Base-by-base conservation (phyloP, 1,140 invertebrate species). In the Neotoxoptera formosana region DNA sequence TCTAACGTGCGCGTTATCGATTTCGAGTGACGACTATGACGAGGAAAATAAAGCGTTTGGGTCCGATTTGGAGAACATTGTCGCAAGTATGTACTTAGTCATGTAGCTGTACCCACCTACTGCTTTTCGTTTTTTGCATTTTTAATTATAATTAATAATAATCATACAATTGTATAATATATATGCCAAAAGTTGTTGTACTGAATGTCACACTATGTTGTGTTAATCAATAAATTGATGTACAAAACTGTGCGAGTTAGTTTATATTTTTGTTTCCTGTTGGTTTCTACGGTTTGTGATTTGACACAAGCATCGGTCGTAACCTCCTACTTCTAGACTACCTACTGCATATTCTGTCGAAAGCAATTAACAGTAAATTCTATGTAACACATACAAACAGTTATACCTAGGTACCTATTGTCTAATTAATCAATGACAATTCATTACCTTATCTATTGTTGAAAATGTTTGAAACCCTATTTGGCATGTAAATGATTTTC, bases 21-120 rank as follows among this genome's bases (percentile, higher is more conserved):
- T 93, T 86, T 93, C 21, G 25, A 51, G 48, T 25, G 48, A 86
- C 81, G 23, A 93, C 91, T 56, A 93, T 93, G 81, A 86, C 51
- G 91, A 93, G 14, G 76, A 92, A 93, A 83, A 93, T 86, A 56
- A 93, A 93, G 30, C 36, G 81, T 53, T 51, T 76, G 60, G 23
- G 81, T 41, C 36, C 6, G 23, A 23, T 81, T 86, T 93, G 91
- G 34, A 45, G 48, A 93, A 86, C 48, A 9, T 84, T 48, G n/a
- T n/a, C 14, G 45, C 67, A 92, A 53, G 91, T 83, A 83, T 14
- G 91, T 92, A 25, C 21, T 30, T 41, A 67, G 7, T 84, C n/a
- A 14, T 67, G n/a, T 17, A n/a, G 14, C 60, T 76, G 60, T 86
- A 86, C 23, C 23, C n/a, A 6, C 20, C 34, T 25, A 48, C 86